Evolutionary conservation across 2,113 vertebrate genomes (phyloP).

Genomic region (Ranitomeya imitator): DNA sequence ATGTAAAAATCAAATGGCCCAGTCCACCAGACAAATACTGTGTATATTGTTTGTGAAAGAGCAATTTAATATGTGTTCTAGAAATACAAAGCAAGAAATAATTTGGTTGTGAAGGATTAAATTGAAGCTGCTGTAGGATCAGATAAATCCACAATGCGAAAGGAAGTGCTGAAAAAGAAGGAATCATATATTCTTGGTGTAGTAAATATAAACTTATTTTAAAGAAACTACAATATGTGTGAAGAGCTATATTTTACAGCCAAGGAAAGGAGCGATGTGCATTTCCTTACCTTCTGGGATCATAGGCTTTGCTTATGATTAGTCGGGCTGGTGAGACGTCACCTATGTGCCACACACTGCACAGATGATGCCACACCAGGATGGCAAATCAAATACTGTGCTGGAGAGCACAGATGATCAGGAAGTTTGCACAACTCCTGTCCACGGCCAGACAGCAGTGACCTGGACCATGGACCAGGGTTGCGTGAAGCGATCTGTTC

Average conservation of each 20-base stretch:
- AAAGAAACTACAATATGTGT: neutral
- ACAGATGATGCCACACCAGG: too few relatives aligned
- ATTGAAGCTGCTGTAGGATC: conserved; percentile 44
- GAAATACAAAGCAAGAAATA: conserved; percentile 47
- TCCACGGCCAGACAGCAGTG: too few relatives aligned
- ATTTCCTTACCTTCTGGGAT: too few relatives aligned
- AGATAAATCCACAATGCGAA: conserved; percentile 32
- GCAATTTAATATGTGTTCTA: conserved; percentile 50
- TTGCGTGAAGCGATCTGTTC: too few relatives aligned
- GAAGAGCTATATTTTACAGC: neutral
- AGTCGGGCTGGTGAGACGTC: too few relatives aligned
- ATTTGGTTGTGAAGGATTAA: conserved; percentile 45
- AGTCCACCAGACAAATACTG: conserved; percentile 43
- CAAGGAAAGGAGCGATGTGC: too few relatives aligned
- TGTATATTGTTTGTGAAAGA: conserved; percentile 41
- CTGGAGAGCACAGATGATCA: too few relatives aligned
- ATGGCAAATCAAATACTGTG: too few relatives aligned
- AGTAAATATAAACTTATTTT: conserved; percentile 24
- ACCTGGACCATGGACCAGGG: too few relatives aligned
- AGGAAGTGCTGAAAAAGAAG: neutral
- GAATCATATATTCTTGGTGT: neutral
- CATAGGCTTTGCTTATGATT: too few relatives aligned
- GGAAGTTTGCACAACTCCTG: too few relatives aligned
- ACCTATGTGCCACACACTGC: too few relatives aligned
- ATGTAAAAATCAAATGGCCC: conserved; percentile 1